These are phyloP conservation scores for Neomicropteryx cornuta DNA, from an alignment of 1,140 invertebrate genomes.

Conservation along the genomic window DNA sequence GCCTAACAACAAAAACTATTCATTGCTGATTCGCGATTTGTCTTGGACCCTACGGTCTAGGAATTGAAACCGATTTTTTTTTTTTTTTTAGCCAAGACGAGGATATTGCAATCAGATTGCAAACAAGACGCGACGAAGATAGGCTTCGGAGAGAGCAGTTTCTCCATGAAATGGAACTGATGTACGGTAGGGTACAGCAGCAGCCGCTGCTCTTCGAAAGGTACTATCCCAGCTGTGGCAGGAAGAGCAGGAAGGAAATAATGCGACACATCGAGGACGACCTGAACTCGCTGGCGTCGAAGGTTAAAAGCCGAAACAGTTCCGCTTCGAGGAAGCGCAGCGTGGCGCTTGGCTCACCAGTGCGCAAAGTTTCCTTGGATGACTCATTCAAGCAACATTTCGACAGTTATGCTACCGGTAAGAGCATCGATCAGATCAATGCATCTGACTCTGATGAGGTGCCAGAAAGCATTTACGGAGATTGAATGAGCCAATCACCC, in stretches of 20 bases:
- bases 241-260: constrained; percentile 14
- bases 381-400: no score
- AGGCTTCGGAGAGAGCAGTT: constrained; percentile 52
- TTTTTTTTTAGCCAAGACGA: constrained; percentile 45
- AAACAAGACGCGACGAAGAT: constrained; percentile 52
- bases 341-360: no score
- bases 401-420: no score
- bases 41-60: no score
- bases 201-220: constrained; percentile 60
- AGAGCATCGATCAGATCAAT: no score
- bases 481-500: constrained; percentile 2
- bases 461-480: constrained; percentile 11
- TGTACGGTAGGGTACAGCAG: constrained; percentile 54
- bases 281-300: no score
- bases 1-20: no score
- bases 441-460: constrained; percentile 12
- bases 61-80: no score
- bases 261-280: constrained; percentile 24
- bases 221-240: constrained; percentile 46
- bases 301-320: no score
- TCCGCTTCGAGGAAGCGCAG: no score
- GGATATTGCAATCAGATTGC: constrained; percentile 51
- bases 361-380: no score
- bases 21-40: no score
- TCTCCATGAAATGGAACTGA: constrained; percentile 55